These are phyloP conservation scores for Dryobotodes eremita DNA, from an alignment of 2,888 invertebrate species.

Conservation along the genomic window DNA sequence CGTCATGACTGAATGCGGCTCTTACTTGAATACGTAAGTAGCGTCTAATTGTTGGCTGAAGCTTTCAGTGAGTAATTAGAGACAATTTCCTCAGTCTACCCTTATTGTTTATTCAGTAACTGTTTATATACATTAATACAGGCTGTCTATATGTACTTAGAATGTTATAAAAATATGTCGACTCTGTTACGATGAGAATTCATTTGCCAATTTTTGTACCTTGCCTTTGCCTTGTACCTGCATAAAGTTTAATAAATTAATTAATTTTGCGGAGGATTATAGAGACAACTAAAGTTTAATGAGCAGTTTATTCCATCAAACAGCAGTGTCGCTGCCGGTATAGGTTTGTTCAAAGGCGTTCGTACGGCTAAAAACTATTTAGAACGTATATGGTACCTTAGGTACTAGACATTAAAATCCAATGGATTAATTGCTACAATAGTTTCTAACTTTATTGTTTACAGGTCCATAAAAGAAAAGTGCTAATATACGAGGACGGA, in stretches of 20 bases:
- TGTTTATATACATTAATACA: conserved; percentile 5
- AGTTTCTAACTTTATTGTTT: conserved; percentile 11
- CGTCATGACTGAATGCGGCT: conserved; percentile 5
- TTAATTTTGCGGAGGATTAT: no score
- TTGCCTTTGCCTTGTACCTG: neutral
- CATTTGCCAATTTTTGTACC: neutral
- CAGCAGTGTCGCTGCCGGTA: neutral
- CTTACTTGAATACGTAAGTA: conserved; percentile 26
- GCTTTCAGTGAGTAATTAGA: conserved; percentile 47
- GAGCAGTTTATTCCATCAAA: neutral
- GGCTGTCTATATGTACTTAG: neutral
- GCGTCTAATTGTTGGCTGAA: conserved; percentile 33
- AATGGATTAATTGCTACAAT: neutral
- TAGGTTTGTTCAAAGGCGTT: neutral
- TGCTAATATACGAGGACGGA: conserved; percentile 36
- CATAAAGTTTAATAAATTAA: neutral
- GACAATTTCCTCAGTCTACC: neutral
- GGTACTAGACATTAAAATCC: neutral
- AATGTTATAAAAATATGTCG: neutral
- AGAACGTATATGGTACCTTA: neutral
- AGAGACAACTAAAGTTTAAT: no score
- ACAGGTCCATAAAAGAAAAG: conserved; percentile 23
- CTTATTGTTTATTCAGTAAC: conserved; percentile 33
- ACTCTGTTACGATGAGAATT: neutral
- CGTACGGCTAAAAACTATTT: neutral